phyloP scores from a whole-genome alignment of 2,797 vertebrate species.

The Tolypeutes matacus region DNA sequence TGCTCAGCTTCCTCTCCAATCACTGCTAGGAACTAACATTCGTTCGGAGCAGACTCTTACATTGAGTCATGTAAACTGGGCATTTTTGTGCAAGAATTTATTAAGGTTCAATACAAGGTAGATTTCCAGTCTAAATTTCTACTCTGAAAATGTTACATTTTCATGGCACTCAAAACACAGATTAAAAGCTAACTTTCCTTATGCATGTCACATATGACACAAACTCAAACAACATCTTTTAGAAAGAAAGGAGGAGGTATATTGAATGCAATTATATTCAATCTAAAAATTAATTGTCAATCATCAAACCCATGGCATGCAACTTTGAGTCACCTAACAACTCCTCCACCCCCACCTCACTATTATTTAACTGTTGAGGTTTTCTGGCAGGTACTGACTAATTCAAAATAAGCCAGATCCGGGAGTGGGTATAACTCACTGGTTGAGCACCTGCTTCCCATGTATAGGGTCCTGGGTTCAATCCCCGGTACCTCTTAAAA shows the following conservation, averaged over 20 bases:
- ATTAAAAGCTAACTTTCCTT: conserved; percentile 36
- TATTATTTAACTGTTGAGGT: conserved; percentile 66
- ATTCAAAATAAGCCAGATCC: conserved; percentile 57
- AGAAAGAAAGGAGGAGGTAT: conserved; percentile 39
- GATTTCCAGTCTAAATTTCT: neutral
- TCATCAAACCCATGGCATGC: conserved; percentile 43
- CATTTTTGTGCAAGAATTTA: neutral
- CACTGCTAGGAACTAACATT: neutral
- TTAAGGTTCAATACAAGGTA: neutral
- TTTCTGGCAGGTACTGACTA: conserved; percentile 73
- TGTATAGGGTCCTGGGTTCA: no score
- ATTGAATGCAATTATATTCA: conserved; percentile 66
- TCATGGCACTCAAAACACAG: neutral
- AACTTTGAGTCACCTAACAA: conserved; percentile 68
- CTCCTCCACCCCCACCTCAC: conserved; percentile 31
- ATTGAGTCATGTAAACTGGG: neutral
- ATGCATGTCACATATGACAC: conserved; percentile 22
- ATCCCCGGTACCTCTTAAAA: no score
- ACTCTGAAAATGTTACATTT: conserved; percentile 7
- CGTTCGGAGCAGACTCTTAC: neutral
- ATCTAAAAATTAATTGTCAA: conserved; percentile 67
- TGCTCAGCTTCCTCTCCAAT: neutral
- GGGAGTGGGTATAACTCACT: no score
- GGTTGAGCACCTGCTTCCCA: no score
- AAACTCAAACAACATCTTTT: conserved; percentile 52